A percentile compares a stretch with the other conserved stretches of the same genome.
phyloP scores from a whole-genome alignment of 2,888 invertebrate species.

The Flabesymbios commensalis region DNA sequence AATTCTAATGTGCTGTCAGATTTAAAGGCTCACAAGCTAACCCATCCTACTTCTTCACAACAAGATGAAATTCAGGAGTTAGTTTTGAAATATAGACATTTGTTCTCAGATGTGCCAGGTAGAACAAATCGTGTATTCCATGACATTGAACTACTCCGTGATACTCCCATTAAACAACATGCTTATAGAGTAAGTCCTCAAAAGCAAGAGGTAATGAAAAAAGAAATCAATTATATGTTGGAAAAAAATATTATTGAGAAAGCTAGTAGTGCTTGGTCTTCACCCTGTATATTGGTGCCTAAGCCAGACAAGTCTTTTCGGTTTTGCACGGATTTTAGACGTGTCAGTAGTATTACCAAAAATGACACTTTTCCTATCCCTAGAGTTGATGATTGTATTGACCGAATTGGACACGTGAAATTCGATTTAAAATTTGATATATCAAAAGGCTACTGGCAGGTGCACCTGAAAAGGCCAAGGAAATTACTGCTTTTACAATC shows the following conservation, averaged over 20 bases:
- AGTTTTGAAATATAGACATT: no score
- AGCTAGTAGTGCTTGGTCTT: constrained; percentile 34
- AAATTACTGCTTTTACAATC: no score
- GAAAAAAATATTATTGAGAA: constrained; percentile 38
- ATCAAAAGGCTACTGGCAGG: constrained; percentile 30
- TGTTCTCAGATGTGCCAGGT: not conserved
- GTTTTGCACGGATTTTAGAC: constrained; percentile 36
- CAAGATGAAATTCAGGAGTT: no score
- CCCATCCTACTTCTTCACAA: no score
- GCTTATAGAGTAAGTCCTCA: constrained; percentile 1
- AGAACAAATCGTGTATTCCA: not conserved
- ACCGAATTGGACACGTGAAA: constrained; percentile 32
- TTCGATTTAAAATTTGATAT: constrained; percentile 38
- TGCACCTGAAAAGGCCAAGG: no score
- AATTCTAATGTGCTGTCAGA: no score
- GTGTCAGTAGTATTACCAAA: constrained; percentile 37
- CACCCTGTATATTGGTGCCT: constrained; percentile 30
- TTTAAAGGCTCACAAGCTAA: no score
- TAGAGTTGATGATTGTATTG: constrained; percentile 39
- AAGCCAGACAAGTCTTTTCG: constrained; percentile 8
- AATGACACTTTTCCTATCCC: constrained; percentile 37
- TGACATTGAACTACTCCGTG: not conserved
- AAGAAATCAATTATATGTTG: constrained; percentile 34
- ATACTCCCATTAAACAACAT: not conserved
- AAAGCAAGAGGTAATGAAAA: constrained; percentile 11